A percentile compares a stretch with the other conserved stretches of the same genome.
phyloP scores from a whole-genome alignment of 1,140 invertebrate genomes.

The Copidosoma floridanum region DNA sequence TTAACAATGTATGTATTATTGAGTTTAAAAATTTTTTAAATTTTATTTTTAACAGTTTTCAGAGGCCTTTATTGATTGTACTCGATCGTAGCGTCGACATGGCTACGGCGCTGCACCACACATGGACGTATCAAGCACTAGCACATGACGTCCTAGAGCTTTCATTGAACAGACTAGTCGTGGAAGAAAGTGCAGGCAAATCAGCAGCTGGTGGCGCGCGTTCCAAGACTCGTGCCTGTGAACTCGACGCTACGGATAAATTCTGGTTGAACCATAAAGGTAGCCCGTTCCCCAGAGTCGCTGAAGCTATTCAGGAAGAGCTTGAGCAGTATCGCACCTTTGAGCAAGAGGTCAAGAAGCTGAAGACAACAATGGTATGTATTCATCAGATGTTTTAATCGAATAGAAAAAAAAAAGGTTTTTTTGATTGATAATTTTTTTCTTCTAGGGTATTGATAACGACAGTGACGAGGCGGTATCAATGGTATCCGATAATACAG shows the following conservation, averaged over 20 bases:
- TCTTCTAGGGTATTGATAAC: constrained; percentile 67
- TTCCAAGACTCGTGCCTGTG: constrained; percentile 83
- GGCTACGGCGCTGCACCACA: constrained; percentile 96
- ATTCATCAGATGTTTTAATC: constrained; percentile 2
- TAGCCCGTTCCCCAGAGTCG: constrained; percentile 94
- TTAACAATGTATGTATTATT: background rate
- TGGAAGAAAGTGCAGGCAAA: constrained; percentile 69
- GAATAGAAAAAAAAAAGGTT: constrained; percentile 4
- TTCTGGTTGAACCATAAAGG: constrained; percentile 94
- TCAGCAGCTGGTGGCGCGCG: constrained; percentile 61
- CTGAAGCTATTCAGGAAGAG: constrained; percentile 97
- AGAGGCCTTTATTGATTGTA: constrained; percentile 88
- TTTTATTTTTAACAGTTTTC: constrained; percentile 72
- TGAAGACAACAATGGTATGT: constrained; percentile 85
- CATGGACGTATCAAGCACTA: constrained; percentile 98
- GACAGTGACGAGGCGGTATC: constrained; percentile 74
- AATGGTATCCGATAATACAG: constrained; percentile 91
- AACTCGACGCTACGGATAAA: constrained; percentile 83
- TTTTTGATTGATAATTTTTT: constrained; percentile 1
- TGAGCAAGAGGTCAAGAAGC: constrained; percentile 94
- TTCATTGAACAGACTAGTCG: constrained; percentile 81
- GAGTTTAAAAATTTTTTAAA: too few relatives aligned
- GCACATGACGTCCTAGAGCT: constrained; percentile 93
- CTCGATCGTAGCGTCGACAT: constrained; percentile 95
- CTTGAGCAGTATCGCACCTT: constrained; percentile 89